Conservation (phyloP, 2,888 invertebrate genomes). For the Diogma glabrata region DNA sequence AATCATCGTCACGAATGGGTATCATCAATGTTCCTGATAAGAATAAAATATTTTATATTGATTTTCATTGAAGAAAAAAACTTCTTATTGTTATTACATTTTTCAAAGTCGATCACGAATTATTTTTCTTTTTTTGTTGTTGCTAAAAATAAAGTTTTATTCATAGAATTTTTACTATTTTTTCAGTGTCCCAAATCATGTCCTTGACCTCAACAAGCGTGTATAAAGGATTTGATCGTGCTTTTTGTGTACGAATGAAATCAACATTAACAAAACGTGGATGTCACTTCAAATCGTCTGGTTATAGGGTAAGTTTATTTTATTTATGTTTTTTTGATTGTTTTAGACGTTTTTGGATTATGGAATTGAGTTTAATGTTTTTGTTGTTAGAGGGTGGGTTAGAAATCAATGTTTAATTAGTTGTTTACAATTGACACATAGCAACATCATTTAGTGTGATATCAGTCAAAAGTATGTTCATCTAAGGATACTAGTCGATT, state of each 20-base stretch:
- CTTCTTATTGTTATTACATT: no score
- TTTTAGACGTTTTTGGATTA: no score
- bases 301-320: slow-evolving; percentile 70
- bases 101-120: slow-evolving; percentile 7
- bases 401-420: no score
- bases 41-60: slow-evolving; percentile 9
- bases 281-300: slow-evolving; percentile 92
- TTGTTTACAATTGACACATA: no score
- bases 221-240: slow-evolving; percentile 79
- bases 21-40: slow-evolving; percentile 9
- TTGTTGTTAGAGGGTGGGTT: no score
- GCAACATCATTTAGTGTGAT: no score
- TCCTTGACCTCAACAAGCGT: slow-evolving; percentile 54
- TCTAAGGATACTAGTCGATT: no score
- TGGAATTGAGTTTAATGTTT: no score
- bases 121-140: background rate
- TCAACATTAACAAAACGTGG: slow-evolving; percentile 95
- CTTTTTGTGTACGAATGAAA: slow-evolving; percentile 94
- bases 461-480: no score
- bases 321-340: no score
- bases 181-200: slow-evolving; percentile 74
- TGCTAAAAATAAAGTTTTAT: background rate
- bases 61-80: slow-evolving; percentile 6
- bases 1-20: background rate
- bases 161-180: slow-evolving; percentile 1